Percentiles rank a stretch among this genome's conserved stretches.
These are phyloP conservation scores for Papilio xuthus DNA, from an alignment of 1,140 invertebrate species.

Conservation along the genomic window DNA sequence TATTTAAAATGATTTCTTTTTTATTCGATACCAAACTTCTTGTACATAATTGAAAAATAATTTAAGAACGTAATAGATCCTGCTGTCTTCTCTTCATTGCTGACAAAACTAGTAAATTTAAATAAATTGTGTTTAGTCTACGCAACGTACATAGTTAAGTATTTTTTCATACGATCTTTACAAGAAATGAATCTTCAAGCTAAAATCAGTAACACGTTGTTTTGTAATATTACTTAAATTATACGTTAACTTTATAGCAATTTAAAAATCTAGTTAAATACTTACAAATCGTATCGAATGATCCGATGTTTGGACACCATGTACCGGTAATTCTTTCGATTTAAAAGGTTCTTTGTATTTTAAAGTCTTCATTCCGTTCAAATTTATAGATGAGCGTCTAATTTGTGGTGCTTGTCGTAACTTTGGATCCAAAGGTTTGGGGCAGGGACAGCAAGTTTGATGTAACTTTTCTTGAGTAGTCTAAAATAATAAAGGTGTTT, in stretches of 20 bases:
- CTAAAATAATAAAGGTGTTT: not conserved
- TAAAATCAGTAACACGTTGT: not conserved
- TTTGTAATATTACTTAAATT: not conserved
- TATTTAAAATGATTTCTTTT: slow-evolving; percentile 38
- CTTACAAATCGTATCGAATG: slow-evolving; percentile 56
- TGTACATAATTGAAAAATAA: not conserved
- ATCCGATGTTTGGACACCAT: slow-evolving; percentile 58
- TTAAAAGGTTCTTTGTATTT: slow-evolving; percentile 8
- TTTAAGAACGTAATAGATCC: not conserved
- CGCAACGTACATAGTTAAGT: not conserved
- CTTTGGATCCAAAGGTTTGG: not conserved
- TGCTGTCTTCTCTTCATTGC: not conserved
- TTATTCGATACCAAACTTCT: slow-evolving; percentile 6
- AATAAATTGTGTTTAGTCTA: not conserved
- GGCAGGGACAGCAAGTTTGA: slow-evolving; percentile 1
- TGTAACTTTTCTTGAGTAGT: not conserved
- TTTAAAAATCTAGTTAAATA: slow-evolving; percentile 3
- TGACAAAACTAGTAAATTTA: not conserved
- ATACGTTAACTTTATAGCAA: not conserved
- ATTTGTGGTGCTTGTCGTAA: slow-evolving; percentile 2
- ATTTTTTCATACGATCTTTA: slow-evolving; percentile 55
- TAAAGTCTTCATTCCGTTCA: not conserved
- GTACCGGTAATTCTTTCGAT: not conserved
- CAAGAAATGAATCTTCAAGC: slow-evolving; percentile 48
- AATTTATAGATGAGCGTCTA: not conserved